A percentile compares a stretch with the other conserved stretches of the same genome.
Evolutionary conservation across 2,113 vertebrate genomes (phyloP).

Genomic region (Vulpes vulpes): DNA sequence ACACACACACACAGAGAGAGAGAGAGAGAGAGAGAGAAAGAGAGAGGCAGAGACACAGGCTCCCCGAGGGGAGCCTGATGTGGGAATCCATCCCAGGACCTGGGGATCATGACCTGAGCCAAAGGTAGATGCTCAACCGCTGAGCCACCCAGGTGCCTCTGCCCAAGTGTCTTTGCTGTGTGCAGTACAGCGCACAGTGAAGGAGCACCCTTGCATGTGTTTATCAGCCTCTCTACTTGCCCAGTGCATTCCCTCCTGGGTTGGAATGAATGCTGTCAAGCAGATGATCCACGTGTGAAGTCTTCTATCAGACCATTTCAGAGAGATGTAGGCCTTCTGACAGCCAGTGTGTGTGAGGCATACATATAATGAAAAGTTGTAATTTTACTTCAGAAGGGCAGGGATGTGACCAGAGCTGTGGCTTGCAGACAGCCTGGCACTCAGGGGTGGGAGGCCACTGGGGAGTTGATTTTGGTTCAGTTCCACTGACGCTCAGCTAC

Average conservation of each 20-base stretch:
- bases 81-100: too few relatives aligned
- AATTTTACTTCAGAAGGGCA: conserved; percentile 2
- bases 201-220: background rate
- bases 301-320: background rate
- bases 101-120: too few relatives aligned
- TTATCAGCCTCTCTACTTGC: background rate
- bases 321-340: background rate
- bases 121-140: too few relatives aligned
- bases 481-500: background rate
- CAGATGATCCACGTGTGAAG: background rate
- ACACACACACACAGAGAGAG: too few relatives aligned
- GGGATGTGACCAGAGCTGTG: background rate
- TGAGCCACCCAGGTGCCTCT: too few relatives aligned
- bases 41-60: too few relatives aligned
- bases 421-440: background rate
- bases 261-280: background rate
- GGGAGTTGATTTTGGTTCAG: conserved; percentile 41
- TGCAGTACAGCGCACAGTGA: background rate
- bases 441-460: background rate
- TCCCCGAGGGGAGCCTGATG: too few relatives aligned
- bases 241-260: background rate
- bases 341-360: background rate
- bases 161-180: too few relatives aligned
- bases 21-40: too few relatives aligned
- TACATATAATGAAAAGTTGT: background rate